Conservation (phyloP, 2,888 invertebrate genomes). For the Agriopis marginaria region DNA sequence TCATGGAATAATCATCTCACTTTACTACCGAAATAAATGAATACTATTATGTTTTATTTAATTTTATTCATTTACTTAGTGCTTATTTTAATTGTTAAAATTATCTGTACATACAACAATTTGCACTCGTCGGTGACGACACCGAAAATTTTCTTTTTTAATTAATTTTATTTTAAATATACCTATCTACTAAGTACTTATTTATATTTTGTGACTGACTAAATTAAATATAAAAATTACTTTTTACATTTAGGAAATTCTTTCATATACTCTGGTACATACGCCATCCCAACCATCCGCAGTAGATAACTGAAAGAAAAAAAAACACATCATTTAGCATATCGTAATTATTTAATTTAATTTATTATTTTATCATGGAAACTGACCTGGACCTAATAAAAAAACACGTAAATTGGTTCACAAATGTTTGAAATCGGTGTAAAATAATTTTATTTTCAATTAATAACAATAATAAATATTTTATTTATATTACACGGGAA, state of each 20-base stretch:
- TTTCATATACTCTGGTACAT: conserved; percentile 31
- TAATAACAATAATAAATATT: no score
- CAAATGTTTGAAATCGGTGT: no score
- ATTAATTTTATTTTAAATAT: neutral
- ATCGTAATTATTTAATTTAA: no score
- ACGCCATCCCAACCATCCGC: conserved; percentile 29
- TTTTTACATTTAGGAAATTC: conserved; percentile 1
- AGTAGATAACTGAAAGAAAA: conserved; percentile 20
- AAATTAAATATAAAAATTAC: neutral
- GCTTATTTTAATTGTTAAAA: neutral
- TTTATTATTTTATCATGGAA: no score
- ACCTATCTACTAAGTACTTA: neutral
- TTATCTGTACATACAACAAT: neutral
- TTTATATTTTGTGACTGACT: neutral
- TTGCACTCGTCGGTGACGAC: neutral
- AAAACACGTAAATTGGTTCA: no score
- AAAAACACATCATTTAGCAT: neutral
- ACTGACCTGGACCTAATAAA: no score
- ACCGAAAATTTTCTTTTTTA: neutral
- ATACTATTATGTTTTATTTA: neutral
- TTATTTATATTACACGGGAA: no score
- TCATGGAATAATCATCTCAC: no score
- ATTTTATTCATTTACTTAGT: neutral
- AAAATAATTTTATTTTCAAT: no score
- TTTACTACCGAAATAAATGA: neutral